phyloP scores from a whole-genome alignment of 2,797 vertebrate species.

The Peromyscus aztecus region DNA sequence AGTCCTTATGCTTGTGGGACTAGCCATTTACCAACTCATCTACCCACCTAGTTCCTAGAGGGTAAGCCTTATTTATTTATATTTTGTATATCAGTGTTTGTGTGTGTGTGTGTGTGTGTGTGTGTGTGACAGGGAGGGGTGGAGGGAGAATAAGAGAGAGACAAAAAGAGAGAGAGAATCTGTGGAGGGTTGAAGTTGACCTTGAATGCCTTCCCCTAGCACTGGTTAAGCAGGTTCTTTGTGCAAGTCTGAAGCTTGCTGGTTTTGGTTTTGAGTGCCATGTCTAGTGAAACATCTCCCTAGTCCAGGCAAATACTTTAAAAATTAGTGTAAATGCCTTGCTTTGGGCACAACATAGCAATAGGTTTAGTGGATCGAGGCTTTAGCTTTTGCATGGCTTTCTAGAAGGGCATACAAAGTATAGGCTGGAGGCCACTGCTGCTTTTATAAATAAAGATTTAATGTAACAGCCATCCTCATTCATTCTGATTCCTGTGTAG shows the following conservation, averaged over 20 bases:
- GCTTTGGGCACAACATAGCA: neutral
- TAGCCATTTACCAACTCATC: neutral
- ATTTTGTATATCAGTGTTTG: neutral
- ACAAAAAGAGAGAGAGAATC: no score
- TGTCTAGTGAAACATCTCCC: neutral
- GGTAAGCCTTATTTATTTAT: neutral
- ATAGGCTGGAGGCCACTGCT: neutral
- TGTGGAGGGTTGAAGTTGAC: neutral
- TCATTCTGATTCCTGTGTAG: neutral
- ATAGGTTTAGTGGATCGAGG: neutral
- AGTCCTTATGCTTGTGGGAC: neutral
- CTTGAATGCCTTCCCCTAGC: neutral
- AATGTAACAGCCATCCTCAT: neutral
- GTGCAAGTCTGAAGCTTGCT: neutral
- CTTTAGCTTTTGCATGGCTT: conserved; percentile 19
- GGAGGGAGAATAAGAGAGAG: neutral
- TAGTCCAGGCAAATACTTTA: neutral
- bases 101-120: neutral
- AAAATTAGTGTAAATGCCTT: neutral
- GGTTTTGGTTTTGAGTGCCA: neutral
- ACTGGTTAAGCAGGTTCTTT: neutral
- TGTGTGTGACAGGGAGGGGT: no score
- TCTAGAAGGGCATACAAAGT: neutral
- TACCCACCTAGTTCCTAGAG: neutral
- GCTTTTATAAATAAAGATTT: conserved; percentile 51